phyloP scores from a whole-genome alignment of 2,888 invertebrate genomes.

The Ennomos quercinarius region DNA sequence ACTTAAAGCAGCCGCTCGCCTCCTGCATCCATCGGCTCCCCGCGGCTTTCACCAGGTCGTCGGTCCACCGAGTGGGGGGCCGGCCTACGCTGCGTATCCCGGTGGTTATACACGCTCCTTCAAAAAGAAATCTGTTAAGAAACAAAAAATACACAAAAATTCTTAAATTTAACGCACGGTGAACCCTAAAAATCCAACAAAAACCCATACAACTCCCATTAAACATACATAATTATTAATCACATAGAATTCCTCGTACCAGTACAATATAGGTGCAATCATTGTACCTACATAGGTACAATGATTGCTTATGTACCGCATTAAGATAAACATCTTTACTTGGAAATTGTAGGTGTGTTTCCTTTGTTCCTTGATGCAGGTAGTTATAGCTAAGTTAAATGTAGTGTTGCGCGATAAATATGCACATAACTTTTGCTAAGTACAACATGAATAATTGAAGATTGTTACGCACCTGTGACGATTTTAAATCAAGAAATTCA shows the following conservation, averaged over 20 bases:
- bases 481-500: constrained; percentile 7
- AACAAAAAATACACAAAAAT: background rate
- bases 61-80: no score
- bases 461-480: constrained; percentile 12
- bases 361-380: constrained; percentile 40
- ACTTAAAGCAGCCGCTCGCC: no score
- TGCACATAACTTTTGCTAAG: constrained; percentile 17
- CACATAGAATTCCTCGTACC: constrained; percentile 12
- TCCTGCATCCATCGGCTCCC: no score
- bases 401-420: constrained; percentile 30
- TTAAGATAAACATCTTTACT: constrained; percentile 61
- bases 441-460: constrained; percentile 9
- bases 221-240: constrained; percentile 25
- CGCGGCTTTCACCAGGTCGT: no score
- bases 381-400: constrained; percentile 39
- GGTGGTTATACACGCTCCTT: no score
- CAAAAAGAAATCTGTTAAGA: no score
- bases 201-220: constrained; percentile 11
- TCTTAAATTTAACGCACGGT: background rate
- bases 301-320: constrained; percentile 53
- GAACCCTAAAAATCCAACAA: background rate
- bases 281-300: constrained; percentile 9
- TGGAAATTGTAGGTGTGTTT: constrained; percentile 52
- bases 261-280: background rate
- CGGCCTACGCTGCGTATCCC: no score